These are phyloP conservation scores for Cossypha dichroa DNA, from an alignment of 2,797 vertebrate genomes.

Conservation along the genomic window DNA sequence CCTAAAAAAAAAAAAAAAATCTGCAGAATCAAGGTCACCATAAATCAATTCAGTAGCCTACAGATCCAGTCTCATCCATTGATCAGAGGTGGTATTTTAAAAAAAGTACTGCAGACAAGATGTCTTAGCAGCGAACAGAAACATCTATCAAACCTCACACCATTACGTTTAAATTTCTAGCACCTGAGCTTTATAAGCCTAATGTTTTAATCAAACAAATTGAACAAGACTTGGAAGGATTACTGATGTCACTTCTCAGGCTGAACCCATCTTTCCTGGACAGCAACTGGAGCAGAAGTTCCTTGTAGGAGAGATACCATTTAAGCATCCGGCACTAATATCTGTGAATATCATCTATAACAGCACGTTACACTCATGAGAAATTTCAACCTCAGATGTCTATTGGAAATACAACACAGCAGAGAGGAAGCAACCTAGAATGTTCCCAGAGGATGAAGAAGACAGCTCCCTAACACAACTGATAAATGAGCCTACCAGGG, in stretches of 20 bases:
- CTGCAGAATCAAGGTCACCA: background rate
- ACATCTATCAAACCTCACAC: background rate
- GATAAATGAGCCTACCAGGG: background rate
- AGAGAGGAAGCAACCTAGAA: background rate
- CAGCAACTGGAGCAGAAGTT: background rate
- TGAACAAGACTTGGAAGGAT: background rate
- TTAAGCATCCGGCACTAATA: background rate
- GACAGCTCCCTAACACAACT: background rate
- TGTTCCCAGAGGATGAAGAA: accelerated
- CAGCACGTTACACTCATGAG: accelerated
- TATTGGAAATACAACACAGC: background rate
- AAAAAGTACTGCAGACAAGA: background rate
- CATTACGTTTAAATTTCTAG: background rate
- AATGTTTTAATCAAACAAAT: background rate
- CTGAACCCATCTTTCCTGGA: background rate
- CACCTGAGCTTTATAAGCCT: background rate
- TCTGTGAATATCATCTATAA: background rate
- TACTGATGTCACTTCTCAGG: background rate
- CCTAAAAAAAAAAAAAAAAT: background rate
- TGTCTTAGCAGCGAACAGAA: background rate
- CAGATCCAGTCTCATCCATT: background rate
- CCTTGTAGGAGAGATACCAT: background rate
- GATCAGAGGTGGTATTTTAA: background rate
- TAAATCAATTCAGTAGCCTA: background rate
- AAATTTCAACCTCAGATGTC: background rate